Evolutionary conservation across 2,797 vertebrate species (phyloP).

Genomic region (Phrynocephalus forsythii): DNA sequence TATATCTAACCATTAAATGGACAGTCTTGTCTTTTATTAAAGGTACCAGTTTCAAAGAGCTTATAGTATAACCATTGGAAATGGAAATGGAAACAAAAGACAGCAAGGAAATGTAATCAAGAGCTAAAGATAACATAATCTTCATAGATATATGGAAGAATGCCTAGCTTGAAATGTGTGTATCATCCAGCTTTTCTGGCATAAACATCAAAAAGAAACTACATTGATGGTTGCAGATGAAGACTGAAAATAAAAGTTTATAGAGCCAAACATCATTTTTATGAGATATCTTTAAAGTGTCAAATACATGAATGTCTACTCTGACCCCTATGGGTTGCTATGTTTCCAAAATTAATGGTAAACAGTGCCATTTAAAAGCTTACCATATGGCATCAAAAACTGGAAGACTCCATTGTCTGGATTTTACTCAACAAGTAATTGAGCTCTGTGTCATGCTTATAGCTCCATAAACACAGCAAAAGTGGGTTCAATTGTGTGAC

Average conservation of each 20-base stretch:
- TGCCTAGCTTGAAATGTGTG: neutral
- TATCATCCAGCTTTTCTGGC: neutral
- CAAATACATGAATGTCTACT: neutral
- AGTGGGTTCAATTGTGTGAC: neutral
- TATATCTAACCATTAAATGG: neutral
- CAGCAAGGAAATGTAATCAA: neutral
- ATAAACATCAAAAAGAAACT: constrained; percentile 16
- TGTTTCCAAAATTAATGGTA: neutral
- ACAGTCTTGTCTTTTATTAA: neutral
- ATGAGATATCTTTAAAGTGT: constrained; percentile 7
- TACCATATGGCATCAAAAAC: neutral
- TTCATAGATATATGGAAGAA: neutral
- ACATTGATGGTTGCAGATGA: neutral
- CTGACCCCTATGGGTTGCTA: constrained; percentile 1
- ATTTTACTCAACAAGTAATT: neutral
- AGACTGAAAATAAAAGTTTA: constrained; percentile 26
- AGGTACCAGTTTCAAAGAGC: neutral
- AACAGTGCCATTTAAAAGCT: neutral
- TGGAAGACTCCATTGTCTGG: neutral
- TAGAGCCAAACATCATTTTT: constrained; percentile 13
- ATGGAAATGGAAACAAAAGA: neutral
- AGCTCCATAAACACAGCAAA: neutral
- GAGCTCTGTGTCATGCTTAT: too few species aligned
- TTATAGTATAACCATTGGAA: neutral
- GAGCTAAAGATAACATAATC: neutral